Conservation (phyloP, 1,140 invertebrate species). For the Anthonomus grandis region DNA sequence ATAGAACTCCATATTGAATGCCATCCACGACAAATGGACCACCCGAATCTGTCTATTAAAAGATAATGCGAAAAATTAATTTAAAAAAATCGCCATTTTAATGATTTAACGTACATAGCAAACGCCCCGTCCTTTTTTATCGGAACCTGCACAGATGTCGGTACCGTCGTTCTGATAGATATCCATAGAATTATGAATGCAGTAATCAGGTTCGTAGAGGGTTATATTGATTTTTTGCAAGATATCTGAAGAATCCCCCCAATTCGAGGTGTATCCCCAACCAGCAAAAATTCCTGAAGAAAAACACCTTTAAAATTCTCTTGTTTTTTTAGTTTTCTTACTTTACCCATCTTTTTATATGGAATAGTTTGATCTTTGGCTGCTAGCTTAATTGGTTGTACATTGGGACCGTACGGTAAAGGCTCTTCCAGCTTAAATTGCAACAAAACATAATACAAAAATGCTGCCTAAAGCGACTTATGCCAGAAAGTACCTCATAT, state of each 20-base stretch:
- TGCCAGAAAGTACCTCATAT: too few relatives aligned
- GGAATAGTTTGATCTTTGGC: not conserved
- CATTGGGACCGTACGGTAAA: not conserved
- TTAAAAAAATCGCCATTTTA: too few relatives aligned
- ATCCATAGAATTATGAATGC: not conserved
- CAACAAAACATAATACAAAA: too few relatives aligned
- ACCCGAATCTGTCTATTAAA: not conserved
- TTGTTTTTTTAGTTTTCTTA: too few relatives aligned
- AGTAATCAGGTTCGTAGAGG: not conserved
- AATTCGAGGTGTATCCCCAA: not conserved
- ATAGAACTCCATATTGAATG: not conserved
- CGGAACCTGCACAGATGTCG: not conserved
- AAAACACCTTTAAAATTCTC: too few relatives aligned
- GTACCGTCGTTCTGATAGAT: not conserved
- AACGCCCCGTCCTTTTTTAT: not conserved
- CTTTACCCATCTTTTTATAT: not conserved
- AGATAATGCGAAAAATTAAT: too few relatives aligned
- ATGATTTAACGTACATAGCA: conserved; percentile 2
- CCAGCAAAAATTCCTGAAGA: too few relatives aligned
- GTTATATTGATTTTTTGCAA: conserved; percentile 4
- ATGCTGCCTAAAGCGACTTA: too few relatives aligned
- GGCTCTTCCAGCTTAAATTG: not conserved
- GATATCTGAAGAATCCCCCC: not conserved
- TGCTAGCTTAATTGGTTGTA: not conserved
- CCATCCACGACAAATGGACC: not conserved